Evolutionary conservation across 2,797 vertebrate genomes (phyloP).

Genomic region (Sebastes jordani): DNA sequence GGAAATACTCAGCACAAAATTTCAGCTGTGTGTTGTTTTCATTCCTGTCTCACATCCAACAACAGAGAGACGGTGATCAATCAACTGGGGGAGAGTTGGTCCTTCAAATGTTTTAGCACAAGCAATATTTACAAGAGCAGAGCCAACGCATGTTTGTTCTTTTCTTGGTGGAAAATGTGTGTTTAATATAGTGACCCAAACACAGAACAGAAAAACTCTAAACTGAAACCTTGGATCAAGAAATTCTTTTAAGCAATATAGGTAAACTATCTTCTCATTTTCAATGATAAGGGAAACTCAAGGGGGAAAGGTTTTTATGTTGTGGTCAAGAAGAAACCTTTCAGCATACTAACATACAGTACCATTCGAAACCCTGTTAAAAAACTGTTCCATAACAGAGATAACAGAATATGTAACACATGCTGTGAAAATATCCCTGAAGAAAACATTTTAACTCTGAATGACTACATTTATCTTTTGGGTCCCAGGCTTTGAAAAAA

Average conservation of each 20-base stretch:
- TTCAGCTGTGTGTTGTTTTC: slow-evolving; percentile 9
- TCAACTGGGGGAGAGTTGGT: not conserved
- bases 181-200: not conserved
- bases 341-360: not conserved
- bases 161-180: slow-evolving; percentile 12
- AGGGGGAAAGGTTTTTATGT: not conserved
- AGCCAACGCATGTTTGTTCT: slow-evolving; percentile 5
- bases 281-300: not conserved
- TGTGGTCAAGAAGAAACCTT: not conserved
- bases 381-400: not conserved
- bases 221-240: not conserved
- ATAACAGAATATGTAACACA: not conserved
- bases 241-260: not conserved
- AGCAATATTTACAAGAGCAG: slow-evolving; percentile 14
- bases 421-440: not conserved
- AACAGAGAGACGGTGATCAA: not conserved
- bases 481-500: not conserved
- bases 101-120: not conserved
- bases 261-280: not conserved
- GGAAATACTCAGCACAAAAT: not conserved
- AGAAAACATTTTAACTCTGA: slow-evolving; percentile 2
- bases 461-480: slow-evolving; percentile 8
- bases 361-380: not conserved
- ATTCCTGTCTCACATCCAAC: slow-evolving; percentile 7
- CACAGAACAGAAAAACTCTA: not conserved